phyloP scores from a whole-genome alignment of 2,888 invertebrate genomes.

The Ochropleura leucogaster region DNA sequence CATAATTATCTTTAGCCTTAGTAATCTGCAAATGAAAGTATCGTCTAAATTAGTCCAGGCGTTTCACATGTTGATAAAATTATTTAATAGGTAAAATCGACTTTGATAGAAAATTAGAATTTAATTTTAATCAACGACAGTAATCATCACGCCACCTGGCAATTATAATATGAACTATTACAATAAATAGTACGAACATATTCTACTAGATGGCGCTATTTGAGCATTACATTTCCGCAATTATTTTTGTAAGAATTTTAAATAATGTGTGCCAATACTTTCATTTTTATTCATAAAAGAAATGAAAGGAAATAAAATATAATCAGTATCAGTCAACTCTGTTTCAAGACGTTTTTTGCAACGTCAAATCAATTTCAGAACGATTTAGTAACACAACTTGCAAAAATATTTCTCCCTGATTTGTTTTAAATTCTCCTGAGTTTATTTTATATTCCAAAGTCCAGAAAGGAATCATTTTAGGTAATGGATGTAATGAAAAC shows the following conservation, averaged over 20 bases:
- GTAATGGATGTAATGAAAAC: background rate
- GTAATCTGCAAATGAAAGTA: too few species aligned
- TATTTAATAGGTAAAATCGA: too few species aligned
- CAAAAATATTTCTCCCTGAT: background rate
- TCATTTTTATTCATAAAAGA: too few species aligned
- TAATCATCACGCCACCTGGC: conserved; percentile 46
- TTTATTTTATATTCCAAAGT: background rate
- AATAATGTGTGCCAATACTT: too few species aligned
- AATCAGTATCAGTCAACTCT: background rate
- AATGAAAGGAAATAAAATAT: background rate
- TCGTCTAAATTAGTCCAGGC: too few species aligned
- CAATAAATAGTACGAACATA: background rate
- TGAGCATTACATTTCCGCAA: too few species aligned
- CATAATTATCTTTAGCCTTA: too few species aligned
- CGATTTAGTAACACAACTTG: conserved; percentile 17
- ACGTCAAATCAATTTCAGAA: conserved; percentile 36
- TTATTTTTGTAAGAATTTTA: background rate
- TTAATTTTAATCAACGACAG: too few species aligned
- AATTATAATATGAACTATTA: background rate
- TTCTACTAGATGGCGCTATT: conserved; percentile 34
- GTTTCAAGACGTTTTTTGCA: conserved; percentile 16
- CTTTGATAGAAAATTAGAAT: too few species aligned
- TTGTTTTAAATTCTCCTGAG: background rate
- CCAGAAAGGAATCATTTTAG: rapidly evolving
- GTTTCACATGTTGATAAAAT: too few species aligned